A percentile compares a stretch with the other conserved stretches of the same genome.
phyloP scores from a whole-genome alignment of 2,113 vertebrate species.

The Scartelaos histophorus region DNA sequence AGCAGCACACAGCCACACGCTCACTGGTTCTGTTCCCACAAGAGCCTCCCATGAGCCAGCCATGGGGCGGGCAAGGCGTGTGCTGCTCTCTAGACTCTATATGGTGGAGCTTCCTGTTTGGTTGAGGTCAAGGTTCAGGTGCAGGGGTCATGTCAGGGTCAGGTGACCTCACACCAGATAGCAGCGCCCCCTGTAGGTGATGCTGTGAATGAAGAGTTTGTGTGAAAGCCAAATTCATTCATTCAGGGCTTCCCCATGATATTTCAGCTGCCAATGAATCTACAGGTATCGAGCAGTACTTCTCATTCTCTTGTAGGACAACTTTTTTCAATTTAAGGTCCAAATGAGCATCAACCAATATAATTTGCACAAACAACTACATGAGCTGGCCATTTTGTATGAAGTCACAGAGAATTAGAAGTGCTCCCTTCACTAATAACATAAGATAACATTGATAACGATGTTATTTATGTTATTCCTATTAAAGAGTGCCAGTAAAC shows the following conservation, averaged over 20 bases:
- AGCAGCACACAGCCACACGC: conserved; percentile 40
- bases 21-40: neutral
- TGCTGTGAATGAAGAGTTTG: conserved; percentile 52
- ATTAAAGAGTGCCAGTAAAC: conserved; percentile 98
- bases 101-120: conserved; percentile 57
- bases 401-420: conserved; percentile 53
- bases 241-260: conserved; percentile 44
- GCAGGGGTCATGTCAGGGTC: conserved; percentile 35
- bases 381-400: neutral
- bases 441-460: conserved; percentile 76
- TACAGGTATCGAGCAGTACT: conserved; percentile 52
- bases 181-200: conserved; percentile 46
- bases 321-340: neutral
- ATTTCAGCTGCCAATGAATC: conserved; percentile 30
- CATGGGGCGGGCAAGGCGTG: conserved; percentile 13
- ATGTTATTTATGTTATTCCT: conserved; percentile 77
- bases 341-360: neutral
- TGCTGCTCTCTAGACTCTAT: conserved; percentile 46
- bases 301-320: conserved; percentile 49
- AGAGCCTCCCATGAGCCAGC: neutral
- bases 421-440: conserved; percentile 63
- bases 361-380: neutral
- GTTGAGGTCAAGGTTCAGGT: conserved; percentile 60
- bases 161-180: conserved; percentile 68
- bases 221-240: conserved; percentile 33